phyloP scores from a whole-genome alignment of 2,113 vertebrate genomes.

The Varanus salvator region DNA sequence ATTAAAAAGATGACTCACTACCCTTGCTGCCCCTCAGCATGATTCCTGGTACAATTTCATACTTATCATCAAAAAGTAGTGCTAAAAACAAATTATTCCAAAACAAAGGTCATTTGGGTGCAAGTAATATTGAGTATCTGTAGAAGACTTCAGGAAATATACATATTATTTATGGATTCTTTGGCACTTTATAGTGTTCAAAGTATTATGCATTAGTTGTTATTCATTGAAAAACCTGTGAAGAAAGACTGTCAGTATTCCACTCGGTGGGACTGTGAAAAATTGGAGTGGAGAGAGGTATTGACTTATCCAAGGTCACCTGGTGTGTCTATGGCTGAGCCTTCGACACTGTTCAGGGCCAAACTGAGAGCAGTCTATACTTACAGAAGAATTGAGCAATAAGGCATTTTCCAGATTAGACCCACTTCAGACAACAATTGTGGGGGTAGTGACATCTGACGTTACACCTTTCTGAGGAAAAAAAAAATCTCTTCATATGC shows the following conservation, averaged over 20 bases:
- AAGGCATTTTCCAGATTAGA: not conserved
- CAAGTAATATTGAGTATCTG: not conserved
- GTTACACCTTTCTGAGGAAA: not conserved
- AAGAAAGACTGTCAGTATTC: not conserved
- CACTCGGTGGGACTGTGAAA: not conserved
- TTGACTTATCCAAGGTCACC: not conserved
- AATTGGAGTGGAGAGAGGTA: not conserved
- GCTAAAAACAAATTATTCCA: conserved; percentile 17
- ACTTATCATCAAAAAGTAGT: not conserved
- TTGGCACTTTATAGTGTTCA: not conserved
- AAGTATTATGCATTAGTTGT: not conserved
- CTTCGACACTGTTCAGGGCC: not conserved
- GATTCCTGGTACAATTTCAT: not conserved
- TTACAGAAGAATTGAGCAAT: not conserved
- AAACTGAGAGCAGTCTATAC: not conserved
- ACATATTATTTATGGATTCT: not conserved
- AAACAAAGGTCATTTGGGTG: conserved; percentile 6
- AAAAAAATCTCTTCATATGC: not conserved
- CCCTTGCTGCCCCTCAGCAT: not conserved
- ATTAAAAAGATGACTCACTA: conserved; percentile 11
- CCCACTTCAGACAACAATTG: not conserved
- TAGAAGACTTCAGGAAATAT: not conserved
- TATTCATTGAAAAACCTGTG: not conserved
- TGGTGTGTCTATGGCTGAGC: not conserved
- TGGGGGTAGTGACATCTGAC: not conserved